Conservation (phyloP, 2,113 vertebrate genomes). For the Megatriorchis doriae region DNA sequence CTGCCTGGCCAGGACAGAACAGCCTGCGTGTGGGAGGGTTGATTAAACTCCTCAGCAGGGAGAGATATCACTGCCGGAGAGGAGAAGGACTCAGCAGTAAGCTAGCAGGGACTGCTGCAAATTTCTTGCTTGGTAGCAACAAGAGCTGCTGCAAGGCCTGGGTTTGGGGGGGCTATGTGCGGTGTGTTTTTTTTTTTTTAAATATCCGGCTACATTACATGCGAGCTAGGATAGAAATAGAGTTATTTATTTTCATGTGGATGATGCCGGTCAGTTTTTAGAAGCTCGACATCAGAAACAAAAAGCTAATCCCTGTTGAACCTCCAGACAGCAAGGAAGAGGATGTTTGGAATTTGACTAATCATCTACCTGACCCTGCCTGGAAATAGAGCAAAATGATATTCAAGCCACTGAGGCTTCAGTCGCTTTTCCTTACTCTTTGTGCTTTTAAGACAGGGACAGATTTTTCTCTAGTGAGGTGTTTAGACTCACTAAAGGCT, state of each 20-base stretch:
- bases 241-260: conserved; percentile 62
- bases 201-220: conserved; percentile 33
- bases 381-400: conserved; percentile 30
- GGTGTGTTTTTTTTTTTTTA: not conserved
- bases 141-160: not conserved
- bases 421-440: not conserved
- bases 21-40: not conserved
- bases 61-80: not conserved
- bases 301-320: conserved; percentile 40
- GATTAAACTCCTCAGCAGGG: conserved; percentile 1
- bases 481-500: not conserved
- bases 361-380: conserved; percentile 55
- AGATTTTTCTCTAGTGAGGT: not conserved
- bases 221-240: conserved; percentile 29
- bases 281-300: conserved; percentile 27
- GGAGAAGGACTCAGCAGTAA: conserved; percentile 11
- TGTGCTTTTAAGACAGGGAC: not conserved
- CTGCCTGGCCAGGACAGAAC: conserved; percentile 2
- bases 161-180: not conserved
- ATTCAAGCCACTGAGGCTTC: not conserved
- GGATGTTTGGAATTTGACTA: conserved; percentile 69
- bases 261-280: conserved; percentile 47
- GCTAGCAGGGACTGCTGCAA: not conserved
- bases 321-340: conserved; percentile 59
- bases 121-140: not conserved